Evolutionary conservation across 2,113 vertebrate species (phyloP), one percentile per base, ranked within the genome.

Genomic region (Hemichromis elongatus): DNA sequence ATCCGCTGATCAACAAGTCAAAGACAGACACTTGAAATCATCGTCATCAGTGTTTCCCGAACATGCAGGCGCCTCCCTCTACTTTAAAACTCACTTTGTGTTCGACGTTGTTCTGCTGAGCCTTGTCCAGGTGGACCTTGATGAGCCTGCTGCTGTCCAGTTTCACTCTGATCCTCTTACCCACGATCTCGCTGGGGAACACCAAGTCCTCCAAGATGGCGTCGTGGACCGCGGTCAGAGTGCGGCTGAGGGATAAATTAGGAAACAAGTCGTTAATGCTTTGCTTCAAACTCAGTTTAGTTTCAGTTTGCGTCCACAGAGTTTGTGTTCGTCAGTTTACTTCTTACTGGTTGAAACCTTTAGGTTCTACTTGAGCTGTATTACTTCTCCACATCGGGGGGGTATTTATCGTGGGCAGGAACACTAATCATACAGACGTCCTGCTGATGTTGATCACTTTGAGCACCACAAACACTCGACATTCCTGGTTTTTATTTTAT

Each of bases 101-200:
- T 95, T 99, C 99, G 79, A 99, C 98, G 35, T 99, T 99, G 96
- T 99, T 99, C 96, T 99, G 99, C 95, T 99, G 99, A 11, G 99
- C 98, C 95, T 99, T 99, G 95, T 99, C 99, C 95, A 99, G 95
- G 26, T 99, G 99, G 63, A 99, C 98, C 96, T 99, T 99, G 93
- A 99, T 99, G 93, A 99, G 99, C 84, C 99, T 94, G 95, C 98
- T 99, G 96, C 97, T 97, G 3, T 99, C 99, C 94, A 98, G 94
- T 81, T 99, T 99, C 79, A 99, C 98, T 0, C 98, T 94, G 95
- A 99, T 99, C 94, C 99, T 97, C 95, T 99, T 99, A 77, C 99
- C 99, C 94, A 99, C 99, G 3, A 99, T 99, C 96, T 99, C 98
- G 54, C 99, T 99, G 24, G 99, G 99, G 92, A 98, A 99, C 50